These are phyloP conservation scores for Dromius quadrimaculatus DNA, from an alignment of 2,888 invertebrate species.

Conservation along the genomic window DNA sequence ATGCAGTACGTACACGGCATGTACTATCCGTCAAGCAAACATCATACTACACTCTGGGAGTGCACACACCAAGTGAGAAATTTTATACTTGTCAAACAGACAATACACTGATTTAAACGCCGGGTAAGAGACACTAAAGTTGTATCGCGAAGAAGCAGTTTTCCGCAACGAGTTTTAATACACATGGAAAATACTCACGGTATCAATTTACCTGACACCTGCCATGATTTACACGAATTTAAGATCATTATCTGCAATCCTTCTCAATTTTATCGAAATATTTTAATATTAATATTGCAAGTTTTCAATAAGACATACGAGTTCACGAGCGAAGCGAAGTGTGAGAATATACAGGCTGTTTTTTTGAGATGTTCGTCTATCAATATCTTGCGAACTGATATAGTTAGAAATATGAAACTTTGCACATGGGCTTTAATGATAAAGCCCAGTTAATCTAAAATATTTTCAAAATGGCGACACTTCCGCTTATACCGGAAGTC, in stretches of 20 bases:
- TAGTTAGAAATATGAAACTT: too few relatives aligned
- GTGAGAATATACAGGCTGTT: too few relatives aligned
- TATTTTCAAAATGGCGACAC: too few relatives aligned
- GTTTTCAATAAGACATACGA: neutral
- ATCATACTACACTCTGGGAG: constrained; percentile 18
- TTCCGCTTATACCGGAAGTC: too few relatives aligned
- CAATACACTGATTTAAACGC: constrained; percentile 31
- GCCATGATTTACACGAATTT: neutral
- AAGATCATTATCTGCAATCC: neutral
- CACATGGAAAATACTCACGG: too few relatives aligned
- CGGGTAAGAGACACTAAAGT: constrained; percentile 11
- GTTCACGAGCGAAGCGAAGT: too few relatives aligned
- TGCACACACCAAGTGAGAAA: constrained; percentile 31
- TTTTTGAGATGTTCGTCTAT: too few relatives aligned
- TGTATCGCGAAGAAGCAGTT: neutral
- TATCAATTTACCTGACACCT: constrained; percentile 16
- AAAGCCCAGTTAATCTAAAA: too few relatives aligned
- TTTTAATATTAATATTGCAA: constrained; percentile 2
- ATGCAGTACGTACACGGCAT: constrained; percentile 39
- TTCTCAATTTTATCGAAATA: constrained; percentile 16
- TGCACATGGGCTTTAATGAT: too few relatives aligned
- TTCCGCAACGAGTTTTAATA: too few relatives aligned
- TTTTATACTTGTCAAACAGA: constrained; percentile 37
- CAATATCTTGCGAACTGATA: too few relatives aligned
- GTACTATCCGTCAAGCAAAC: constrained; percentile 49